Base-by-base conservation (phyloP, 2,797 vertebrate species). In the Lacerta agilis region DNA sequence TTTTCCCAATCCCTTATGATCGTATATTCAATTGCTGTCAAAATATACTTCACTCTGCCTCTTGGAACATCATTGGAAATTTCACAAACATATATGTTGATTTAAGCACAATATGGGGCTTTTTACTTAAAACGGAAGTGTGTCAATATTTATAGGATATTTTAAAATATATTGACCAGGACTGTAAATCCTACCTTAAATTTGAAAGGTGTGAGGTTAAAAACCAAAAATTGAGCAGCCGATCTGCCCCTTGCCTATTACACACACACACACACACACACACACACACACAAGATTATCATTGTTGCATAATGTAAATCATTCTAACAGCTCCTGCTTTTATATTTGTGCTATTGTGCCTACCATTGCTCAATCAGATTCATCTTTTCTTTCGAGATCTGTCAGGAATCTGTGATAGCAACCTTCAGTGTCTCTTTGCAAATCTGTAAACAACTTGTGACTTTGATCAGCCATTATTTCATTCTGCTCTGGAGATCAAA, bases 371-470 rank as follows among this genome's bases (percentile, higher is more conserved):
- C 87, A 91, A 64, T 82, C 0, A 13, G 3, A 69, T 87, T 90
- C 20, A 78, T 92, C 61, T 90, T 84, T 87, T 79, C 85, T 92
- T 89, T 82, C 61, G 87, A 82, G 23, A 87, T 83, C 45, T 90
- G 85, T 88, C 84, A 91, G 88, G 89, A 93, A 79, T 79, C 73
- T 91, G 13, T 82, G 41, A 69, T 75, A 89, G 55, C 71, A 82
- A 64, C 86, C 36, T 77, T 87, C 78, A 90, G 15, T 23, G 76
- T 61, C 45, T 87, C 41, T 18, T 75, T 78, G 82, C 88, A 92
- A 88, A 90, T 81, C 33, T 86, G 90, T 85, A 88, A 87, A 91
- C 17, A 87, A 88, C 27, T 23, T 66, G 9, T 17, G 45, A 45
- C 36, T 78, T 85, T 83, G 77, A 33, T 80, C n/a, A 58, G 61